Percentiles rank a stretch among this genome's conserved stretches.
Evolutionary conservation across 2,113 vertebrate genomes (phyloP).

Genomic region (Megaceryle torquata): DNA sequence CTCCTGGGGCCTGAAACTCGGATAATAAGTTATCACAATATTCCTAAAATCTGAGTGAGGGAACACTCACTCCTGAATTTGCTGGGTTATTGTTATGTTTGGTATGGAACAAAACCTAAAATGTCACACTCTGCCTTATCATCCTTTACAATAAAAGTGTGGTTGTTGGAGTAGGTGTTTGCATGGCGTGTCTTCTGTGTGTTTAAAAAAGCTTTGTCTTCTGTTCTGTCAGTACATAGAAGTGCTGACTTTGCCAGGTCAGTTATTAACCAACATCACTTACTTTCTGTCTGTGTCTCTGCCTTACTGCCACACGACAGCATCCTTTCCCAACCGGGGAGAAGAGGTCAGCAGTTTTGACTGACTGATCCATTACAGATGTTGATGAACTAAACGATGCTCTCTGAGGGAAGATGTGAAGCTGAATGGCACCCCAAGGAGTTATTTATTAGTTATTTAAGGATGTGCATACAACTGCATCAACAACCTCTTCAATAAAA

Average conservation of each 20-base stretch:
- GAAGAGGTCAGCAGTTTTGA: not conserved
- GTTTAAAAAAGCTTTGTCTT: not conserved
- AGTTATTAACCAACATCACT: not conserved
- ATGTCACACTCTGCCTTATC: not conserved
- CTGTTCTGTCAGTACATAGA: not conserved
- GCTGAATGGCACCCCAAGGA: not conserved
- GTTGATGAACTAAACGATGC: not conserved
- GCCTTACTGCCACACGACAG: not conserved
- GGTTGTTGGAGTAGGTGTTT: not conserved
- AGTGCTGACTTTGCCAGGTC: not conserved
- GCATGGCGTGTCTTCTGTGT: not conserved
- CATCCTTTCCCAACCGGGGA: not conserved
- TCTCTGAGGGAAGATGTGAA: not conserved
- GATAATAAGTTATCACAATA: not conserved
- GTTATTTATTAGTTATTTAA: not conserved
- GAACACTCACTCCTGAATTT: not conserved
- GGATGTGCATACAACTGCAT: accelerated
- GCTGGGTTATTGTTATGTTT: not conserved
- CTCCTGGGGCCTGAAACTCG: not conserved
- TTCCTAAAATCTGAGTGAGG: not conserved
- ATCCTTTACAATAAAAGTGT: not conserved
- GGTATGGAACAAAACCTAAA: not conserved
- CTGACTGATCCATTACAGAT: not conserved
- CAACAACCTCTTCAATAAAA: not conserved
- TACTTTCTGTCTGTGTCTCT: not conserved